Conservation (phyloP, 1,140 invertebrate species). For the Anthonomus grandis region DNA sequence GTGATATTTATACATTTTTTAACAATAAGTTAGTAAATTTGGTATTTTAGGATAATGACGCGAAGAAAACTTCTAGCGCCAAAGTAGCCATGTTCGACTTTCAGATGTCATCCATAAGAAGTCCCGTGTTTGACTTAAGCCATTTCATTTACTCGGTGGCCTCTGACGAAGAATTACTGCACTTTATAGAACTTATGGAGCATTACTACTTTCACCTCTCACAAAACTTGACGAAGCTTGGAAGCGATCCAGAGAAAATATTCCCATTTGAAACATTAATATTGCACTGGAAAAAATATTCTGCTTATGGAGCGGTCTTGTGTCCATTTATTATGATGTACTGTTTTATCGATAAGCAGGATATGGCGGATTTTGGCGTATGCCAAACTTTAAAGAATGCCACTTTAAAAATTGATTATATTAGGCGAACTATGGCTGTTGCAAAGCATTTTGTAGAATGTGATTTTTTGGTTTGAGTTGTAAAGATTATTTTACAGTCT, state of each 20-base stretch:
- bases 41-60: slow-evolving; percentile 1
- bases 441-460: slow-evolving; percentile 21
- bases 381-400: slow-evolving; percentile 5
- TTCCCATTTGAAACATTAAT: slow-evolving; percentile 50
- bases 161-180: slow-evolving; percentile 49
- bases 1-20: slow-evolving; percentile 7
- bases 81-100: slow-evolving; percentile 54
- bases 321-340: slow-evolving; percentile 11
- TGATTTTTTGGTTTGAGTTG: slow-evolving; percentile 11
- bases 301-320: slow-evolving; percentile 44
- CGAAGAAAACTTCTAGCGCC: background rate
- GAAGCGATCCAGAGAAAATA: slow-evolving; percentile 47
- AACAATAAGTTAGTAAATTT: slow-evolving; percentile 4
- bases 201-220: slow-evolving; percentile 54
- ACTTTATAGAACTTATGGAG: slow-evolving; percentile 52
- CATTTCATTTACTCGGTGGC: slow-evolving; percentile 56
- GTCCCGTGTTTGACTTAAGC: slow-evolving; percentile 55
- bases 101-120: slow-evolving; percentile 54
- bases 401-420: slow-evolving; percentile 5
- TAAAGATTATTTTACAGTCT: too few species aligned
- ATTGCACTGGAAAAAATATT: slow-evolving; percentile 44
- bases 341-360: slow-evolving; percentile 13
- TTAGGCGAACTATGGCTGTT: slow-evolving; percentile 12
- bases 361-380: slow-evolving; percentile 9
- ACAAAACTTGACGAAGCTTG: slow-evolving; percentile 38